These are phyloP conservation scores for Ascidia mentula DNA, from an alignment of 23 tunicate genomes.

Conservation along the genomic window DNA sequence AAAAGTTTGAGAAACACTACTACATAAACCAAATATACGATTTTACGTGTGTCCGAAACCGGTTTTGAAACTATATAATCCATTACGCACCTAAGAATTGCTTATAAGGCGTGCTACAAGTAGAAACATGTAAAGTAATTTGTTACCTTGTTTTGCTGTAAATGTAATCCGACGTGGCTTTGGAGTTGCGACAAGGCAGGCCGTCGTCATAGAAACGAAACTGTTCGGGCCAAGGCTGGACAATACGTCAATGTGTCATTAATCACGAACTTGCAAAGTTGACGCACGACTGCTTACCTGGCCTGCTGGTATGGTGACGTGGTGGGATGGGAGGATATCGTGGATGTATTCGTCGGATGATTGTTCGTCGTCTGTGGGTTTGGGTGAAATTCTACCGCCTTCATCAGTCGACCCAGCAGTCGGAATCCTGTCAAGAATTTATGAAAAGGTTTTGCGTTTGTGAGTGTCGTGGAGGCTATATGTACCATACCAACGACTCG, in stretches of 20 bases:
- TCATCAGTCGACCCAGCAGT: too few relatives aligned
- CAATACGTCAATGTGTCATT: not conserved
- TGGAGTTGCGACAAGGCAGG: not conserved
- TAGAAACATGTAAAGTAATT: not conserved
- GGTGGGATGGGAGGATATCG: slow-evolving; percentile 32
- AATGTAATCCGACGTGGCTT: not conserved
- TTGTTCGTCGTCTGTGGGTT: slow-evolving; percentile 3
- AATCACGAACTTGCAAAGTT: not conserved
- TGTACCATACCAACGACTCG: too few relatives aligned
- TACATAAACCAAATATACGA: too few relatives aligned
- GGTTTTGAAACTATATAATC: too few relatives aligned
- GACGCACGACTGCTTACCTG: not conserved
- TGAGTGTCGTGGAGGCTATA: too few relatives aligned
- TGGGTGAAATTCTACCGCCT: too few relatives aligned
- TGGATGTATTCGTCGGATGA: slow-evolving; percentile 3
- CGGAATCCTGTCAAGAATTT: too few relatives aligned
- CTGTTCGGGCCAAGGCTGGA: slow-evolving; percentile 11
- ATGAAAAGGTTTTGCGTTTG: too few relatives aligned
- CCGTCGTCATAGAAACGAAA: slow-evolving; percentile 23
- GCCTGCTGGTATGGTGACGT: slow-evolving; percentile 41
- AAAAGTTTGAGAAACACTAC: too few relatives aligned
- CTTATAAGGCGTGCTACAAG: too few relatives aligned
- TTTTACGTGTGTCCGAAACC: too few relatives aligned
- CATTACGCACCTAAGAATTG: too few relatives aligned
- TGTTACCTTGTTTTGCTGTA: not conserved